Evolutionary conservation across 2,113 vertebrate genomes (phyloP).

Genomic region (Alethe castanea): DNA sequence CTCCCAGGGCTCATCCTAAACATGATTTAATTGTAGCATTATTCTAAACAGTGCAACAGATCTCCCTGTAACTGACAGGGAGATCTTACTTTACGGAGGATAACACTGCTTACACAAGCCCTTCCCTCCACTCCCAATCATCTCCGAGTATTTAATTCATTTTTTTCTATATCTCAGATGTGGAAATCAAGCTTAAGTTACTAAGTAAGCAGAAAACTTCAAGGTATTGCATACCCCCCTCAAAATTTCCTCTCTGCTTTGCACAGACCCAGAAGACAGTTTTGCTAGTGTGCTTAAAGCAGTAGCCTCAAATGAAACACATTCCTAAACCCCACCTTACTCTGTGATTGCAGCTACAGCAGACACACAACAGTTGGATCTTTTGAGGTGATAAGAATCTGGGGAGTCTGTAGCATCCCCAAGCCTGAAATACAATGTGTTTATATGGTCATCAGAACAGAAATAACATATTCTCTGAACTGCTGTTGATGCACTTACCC

Average conservation of each 20-base stretch:
- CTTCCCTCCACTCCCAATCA: not conserved
- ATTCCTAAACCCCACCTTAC: not conserved
- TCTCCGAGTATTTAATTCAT: rapidly evolving
- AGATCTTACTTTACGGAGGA: not conserved
- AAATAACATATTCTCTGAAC: not conserved
- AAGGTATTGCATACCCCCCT: not conserved
- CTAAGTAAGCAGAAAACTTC: not conserved
- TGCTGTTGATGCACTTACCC: not conserved
- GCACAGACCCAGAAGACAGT: not conserved
- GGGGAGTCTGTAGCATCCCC: not conserved
- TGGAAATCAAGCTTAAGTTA: not conserved
- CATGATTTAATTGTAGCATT: not conserved
- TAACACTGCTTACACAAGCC: not conserved
- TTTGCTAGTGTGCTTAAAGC: not conserved
- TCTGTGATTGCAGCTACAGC: not conserved
- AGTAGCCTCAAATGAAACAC: not conserved
- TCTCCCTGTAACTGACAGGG: not conserved
- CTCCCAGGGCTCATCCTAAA: not conserved
- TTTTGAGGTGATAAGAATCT: not conserved
- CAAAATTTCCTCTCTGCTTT: not conserved
- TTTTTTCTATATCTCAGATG: not conserved
- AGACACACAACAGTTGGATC: not conserved
- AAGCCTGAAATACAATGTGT: not conserved
- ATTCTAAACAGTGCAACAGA: not conserved
- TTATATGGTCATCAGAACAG: not conserved